These are phyloP conservation scores for Platalea minor DNA, from an alignment of 2,797 vertebrate species.

Conservation along the genomic window DNA sequence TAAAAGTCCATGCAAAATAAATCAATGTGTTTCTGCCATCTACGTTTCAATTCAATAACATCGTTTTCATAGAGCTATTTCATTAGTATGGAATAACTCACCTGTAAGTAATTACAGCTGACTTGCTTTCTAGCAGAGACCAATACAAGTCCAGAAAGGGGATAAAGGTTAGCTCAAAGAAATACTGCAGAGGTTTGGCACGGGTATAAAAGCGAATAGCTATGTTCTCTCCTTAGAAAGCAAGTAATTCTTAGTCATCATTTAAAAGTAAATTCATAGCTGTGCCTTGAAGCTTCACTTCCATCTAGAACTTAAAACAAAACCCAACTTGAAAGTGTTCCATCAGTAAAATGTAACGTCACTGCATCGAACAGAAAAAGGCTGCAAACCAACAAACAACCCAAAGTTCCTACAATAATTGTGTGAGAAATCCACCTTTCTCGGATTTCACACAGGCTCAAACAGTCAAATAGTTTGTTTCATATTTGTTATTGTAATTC, in stretches of 20 bases:
- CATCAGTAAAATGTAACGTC: not conserved
- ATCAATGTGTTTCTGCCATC: slow-evolving; percentile 64
- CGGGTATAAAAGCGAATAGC: slow-evolving; percentile 28
- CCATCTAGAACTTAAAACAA: not conserved
- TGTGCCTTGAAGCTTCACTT: slow-evolving; percentile 1
- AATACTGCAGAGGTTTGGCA: slow-evolving; percentile 59
- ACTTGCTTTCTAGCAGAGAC: slow-evolving; percentile 64
- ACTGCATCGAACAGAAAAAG: not conserved
- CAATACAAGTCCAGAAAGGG: slow-evolving; percentile 35
- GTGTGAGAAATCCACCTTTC: slow-evolving; percentile 31
- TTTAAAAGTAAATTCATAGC: not conserved
- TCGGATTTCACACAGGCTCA: slow-evolving; percentile 38
- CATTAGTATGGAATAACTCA: slow-evolving; percentile 66
- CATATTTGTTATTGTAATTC: slow-evolving; percentile 50
- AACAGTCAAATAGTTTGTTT: slow-evolving; percentile 38
- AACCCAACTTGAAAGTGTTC: not conserved
- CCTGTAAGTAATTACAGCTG: slow-evolving; percentile 71
- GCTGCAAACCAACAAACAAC: not conserved
- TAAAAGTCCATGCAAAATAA: slow-evolving; percentile 57
- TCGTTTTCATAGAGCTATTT: slow-evolving; percentile 65
- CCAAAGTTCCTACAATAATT: not conserved
- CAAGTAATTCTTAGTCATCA: slow-evolving; percentile 12
- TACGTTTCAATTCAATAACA: slow-evolving; percentile 65
- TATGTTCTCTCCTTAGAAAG: slow-evolving; percentile 32
- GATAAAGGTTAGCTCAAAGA: slow-evolving; percentile 63